Percentiles rank a stretch among this genome's conserved stretches.
Evolutionary conservation across 2,797 vertebrate species (phyloP).

Genomic region (Xenopus petersii): DNA sequence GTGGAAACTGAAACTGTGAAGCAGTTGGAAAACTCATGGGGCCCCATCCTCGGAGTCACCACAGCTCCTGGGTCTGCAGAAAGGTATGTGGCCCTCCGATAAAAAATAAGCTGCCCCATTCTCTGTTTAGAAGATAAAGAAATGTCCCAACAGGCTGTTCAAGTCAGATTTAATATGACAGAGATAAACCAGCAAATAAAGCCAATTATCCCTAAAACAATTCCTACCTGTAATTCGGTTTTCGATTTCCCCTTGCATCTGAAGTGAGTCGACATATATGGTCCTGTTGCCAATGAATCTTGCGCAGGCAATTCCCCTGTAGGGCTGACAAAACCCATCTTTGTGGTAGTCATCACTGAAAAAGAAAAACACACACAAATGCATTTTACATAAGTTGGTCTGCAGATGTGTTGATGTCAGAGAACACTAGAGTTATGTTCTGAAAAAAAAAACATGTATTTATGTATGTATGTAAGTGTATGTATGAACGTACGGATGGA

Average conservation of each 20-base stretch:
- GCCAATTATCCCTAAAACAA: no score
- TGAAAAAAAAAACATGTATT: not conserved
- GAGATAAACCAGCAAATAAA: no score
- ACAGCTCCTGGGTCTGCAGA: no score
- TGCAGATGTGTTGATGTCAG: constrained; percentile 16
- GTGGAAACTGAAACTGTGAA: no score
- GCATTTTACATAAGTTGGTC: constrained; percentile 32
- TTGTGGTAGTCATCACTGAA: constrained; percentile 75
- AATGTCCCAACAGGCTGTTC: no score
- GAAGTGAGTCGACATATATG: constrained; percentile 94
- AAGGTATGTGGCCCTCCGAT: no score
- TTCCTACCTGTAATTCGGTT: constrained; percentile 91
- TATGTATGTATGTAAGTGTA: not conserved
- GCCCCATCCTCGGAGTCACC: no score
- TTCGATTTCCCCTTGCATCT: constrained; percentile 97
- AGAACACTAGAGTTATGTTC: constrained; percentile 1
- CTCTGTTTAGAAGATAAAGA: no score
- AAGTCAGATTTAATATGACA: no score
- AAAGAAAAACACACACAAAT: constrained; percentile 49
- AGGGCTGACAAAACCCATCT: constrained; percentile 94
- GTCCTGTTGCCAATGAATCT: constrained; percentile 94
- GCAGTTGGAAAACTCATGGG: no score
- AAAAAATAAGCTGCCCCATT: no score
- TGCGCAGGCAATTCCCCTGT: constrained; percentile 91
- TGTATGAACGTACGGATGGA: not conserved